Evolutionary conservation across 1,140 invertebrate species (phyloP), one percentile per base, ranked within the genome.

Genomic region (Ridgeia piscesae): DNA sequence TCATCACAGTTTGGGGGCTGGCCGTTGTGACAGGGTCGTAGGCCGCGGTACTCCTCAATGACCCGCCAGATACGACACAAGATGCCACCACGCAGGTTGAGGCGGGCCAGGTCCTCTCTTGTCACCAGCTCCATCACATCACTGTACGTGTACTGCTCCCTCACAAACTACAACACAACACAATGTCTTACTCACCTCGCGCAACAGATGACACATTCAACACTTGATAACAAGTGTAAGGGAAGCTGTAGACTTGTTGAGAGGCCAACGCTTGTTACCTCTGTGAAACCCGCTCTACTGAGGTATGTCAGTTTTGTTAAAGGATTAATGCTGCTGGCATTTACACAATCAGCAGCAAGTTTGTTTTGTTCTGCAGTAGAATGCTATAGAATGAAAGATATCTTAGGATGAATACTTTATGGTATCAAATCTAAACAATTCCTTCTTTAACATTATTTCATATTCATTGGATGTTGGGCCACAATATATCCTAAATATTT

Each of bases 141-240:
- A 91, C 97, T 97, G 93, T 98, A 96, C 17, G 97, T 97, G 95
- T 98, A 98, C 93, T 98, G 97, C 95, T 98, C 97, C 91, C 96
- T 95, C 33, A 97, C 94, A 94, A 98, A 97, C 97, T 97, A 93
- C 35, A 96, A 89, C 94, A 91, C 42, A 91, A 58, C 91, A 58
- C 33, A 91, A 21, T 14, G 33, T 35, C 31, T 42, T 50, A 91
- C 14, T 42, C 33, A 91, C 34, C n/a, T n/a, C n/a, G n/a, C 4
- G 42, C 42, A 42, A 42, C 42, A 42, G 42, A 6, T 42, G 11
- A 42, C 42, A 42, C 42, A 42, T 11, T 11, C 42, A 42, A 42
- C 42, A 42, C 42, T 6, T 6, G 4, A 42, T 42, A 11, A 42
- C 42, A 42, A 42, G 42, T 42, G 42, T 4, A 42, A 42, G 11